Evolutionary conservation across 2,888 invertebrate genomes (phyloP).

Genomic region (Drosophila prostipennis): DNA sequence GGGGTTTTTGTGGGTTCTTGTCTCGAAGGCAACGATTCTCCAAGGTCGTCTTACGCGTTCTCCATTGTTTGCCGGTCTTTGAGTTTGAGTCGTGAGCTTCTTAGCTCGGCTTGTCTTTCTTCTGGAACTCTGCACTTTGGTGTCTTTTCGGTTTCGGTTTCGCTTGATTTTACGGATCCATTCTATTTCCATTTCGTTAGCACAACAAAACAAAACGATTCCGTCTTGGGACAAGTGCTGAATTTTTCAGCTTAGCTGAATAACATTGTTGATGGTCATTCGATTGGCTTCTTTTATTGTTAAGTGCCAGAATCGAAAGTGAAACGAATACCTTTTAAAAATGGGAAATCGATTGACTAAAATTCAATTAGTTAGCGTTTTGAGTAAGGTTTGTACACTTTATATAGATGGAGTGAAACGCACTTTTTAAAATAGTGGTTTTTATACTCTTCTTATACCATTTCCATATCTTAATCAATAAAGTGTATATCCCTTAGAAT

Average conservation of each 20-base stretch:
- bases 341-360: not conserved
- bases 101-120: constrained; percentile 65
- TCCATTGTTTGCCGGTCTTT: constrained; percentile 53
- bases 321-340: constrained; percentile 35
- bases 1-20: constrained; percentile 31
- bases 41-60: constrained; percentile 65
- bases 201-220: constrained; percentile 40
- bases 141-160: constrained; percentile 12
- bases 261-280: constrained; percentile 38
- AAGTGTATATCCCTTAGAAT: no score
- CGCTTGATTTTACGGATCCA: constrained; percentile 45
- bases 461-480: no score
- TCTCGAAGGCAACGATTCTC: constrained; percentile 51
- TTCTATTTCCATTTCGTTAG: constrained; percentile 42
- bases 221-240: constrained; percentile 36
- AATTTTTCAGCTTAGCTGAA: constrained; percentile 33
- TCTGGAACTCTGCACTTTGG: constrained; percentile 33
- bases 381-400: no score
- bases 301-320: constrained; percentile 43
- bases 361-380: not conserved
- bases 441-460: no score
- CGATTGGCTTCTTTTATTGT: constrained; percentile 16
- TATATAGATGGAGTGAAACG: not conserved
- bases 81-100: constrained; percentile 71
- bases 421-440: not conserved